These are phyloP conservation scores for Takifugu flavidus DNA, from an alignment of 2,113 vertebrate genomes.

Conservation along the genomic window DNA sequence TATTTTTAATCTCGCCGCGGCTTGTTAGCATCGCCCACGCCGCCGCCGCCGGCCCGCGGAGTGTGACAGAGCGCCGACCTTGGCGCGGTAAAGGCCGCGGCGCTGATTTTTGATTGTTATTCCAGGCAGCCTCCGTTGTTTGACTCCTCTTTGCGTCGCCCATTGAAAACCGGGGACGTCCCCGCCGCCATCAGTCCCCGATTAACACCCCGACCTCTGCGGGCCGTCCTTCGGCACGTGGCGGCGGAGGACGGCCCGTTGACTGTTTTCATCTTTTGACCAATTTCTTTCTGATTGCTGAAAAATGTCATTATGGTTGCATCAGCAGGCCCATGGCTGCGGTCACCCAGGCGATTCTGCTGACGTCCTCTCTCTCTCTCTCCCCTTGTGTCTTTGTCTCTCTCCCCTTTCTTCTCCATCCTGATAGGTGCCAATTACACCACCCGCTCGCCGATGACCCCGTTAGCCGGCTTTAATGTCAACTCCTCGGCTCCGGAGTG, in stretches of 20 bases:
- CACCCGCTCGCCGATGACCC: conserved; percentile 70
- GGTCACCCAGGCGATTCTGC: conserved; percentile 55
- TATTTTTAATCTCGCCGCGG: conserved; percentile 67
- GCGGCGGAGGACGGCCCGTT: conserved; percentile 30
- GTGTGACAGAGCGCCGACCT: conserved; percentile 42
- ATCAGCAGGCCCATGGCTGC: conserved; percentile 58
- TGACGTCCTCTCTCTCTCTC: conserved; percentile 70
- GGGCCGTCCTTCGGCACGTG: background rate
- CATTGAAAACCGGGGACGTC: conserved; percentile 23
- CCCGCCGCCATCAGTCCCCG: conserved; percentile 27
- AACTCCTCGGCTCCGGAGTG: conserved; percentile 74
- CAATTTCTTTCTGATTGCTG: conserved; percentile 42
- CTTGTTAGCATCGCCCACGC: no score
- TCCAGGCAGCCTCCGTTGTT: conserved; percentile 39
- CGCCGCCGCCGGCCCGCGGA: no score
- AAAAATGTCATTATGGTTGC: conserved; percentile 59
- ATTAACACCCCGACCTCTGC: conserved; percentile 56
- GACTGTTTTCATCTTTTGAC: conserved; percentile 38
- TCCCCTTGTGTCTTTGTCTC: conserved; percentile 44
- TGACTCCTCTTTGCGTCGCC: conserved; percentile 23
- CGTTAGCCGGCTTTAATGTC: conserved; percentile 70
- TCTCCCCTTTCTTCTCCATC: conserved; percentile 56
- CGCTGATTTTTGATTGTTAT: conserved; percentile 66
- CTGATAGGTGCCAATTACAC: conserved; percentile 77
- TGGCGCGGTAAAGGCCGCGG: conserved; percentile 47